These are phyloP conservation scores for Pandemis cinnamomeana DNA, from an alignment of 2,888 invertebrate species.

Conservation along the genomic window DNA sequence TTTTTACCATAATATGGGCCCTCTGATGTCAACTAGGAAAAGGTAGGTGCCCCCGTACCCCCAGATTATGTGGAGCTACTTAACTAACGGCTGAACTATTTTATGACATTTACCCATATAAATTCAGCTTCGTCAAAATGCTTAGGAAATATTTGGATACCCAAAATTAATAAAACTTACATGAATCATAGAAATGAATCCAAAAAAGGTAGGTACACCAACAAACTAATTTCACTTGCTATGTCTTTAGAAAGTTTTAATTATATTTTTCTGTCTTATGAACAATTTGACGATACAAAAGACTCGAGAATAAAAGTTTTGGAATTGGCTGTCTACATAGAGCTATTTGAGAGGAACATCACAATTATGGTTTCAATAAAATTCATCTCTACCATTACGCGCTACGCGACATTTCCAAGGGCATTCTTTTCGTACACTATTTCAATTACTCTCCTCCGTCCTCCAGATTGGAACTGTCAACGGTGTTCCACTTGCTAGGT, in stretches of 20 bases:
- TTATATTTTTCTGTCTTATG: not conserved
- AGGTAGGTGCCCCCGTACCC: too few relatives aligned
- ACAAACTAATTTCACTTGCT: not conserved
- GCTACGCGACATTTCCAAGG: not conserved
- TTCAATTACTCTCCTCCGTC: not conserved
- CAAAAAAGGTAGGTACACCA: not conserved
- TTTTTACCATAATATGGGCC: not conserved
- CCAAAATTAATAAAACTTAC: too few relatives aligned
- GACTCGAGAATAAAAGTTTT: not conserved
- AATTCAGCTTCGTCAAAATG: too few relatives aligned
- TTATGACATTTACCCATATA: too few relatives aligned
- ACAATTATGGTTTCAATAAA: not conserved
- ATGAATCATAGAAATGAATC: not conserved
- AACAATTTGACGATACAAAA: not conserved
- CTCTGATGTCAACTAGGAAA: too few relatives aligned
- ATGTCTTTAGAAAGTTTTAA: not conserved
- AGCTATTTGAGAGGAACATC: not conserved
- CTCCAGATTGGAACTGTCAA: conserved; percentile 30
- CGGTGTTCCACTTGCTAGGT: conserved; percentile 59
- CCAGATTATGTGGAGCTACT: too few relatives aligned
- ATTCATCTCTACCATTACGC: not conserved
- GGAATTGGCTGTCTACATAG: not conserved
- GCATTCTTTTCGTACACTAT: not conserved
- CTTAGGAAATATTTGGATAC: too few relatives aligned
- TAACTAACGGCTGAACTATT: too few relatives aligned